Conservation (phyloP, 2,113 vertebrate genomes). For the Reinhardtius hippoglossoides region DNA sequence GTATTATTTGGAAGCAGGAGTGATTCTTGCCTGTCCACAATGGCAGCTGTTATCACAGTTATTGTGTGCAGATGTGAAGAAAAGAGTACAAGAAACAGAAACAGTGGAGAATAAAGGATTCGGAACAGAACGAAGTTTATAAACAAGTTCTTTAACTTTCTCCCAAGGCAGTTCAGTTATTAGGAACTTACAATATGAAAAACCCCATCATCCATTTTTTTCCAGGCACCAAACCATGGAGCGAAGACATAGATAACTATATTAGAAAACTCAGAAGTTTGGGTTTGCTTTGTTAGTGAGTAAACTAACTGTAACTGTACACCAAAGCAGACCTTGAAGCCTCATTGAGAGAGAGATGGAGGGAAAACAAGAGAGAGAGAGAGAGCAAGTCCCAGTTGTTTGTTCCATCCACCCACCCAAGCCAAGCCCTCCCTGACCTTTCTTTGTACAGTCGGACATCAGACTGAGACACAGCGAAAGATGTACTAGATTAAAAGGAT, state of each 20-base stretch:
- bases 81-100: constrained; percentile 14
- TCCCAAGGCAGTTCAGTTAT: constrained; percentile 46
- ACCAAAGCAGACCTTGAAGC: constrained; percentile 67
- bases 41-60: constrained; percentile 3
- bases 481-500: constrained; percentile 76
- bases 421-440: constrained; percentile 66
- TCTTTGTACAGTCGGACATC: constrained; percentile 70
- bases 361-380: constrained; percentile 29
- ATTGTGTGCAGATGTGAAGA: background rate
- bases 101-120: constrained; percentile 8
- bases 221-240: constrained; percentile 31
- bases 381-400: constrained; percentile 66
- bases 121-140: constrained; percentile 20
- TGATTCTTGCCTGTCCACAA: constrained; percentile 28
- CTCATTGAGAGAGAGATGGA: constrained; percentile 45
- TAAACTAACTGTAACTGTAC: constrained; percentile 64
- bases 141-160: constrained; percentile 51
- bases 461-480: constrained; percentile 54
- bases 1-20: constrained; percentile 20
- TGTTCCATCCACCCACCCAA: constrained; percentile 73
- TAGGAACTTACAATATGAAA: constrained; percentile 63
- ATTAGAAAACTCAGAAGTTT: constrained; percentile 52
- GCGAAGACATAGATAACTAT: constrained; percentile 46
- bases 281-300: constrained; percentile 61
- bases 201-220: constrained; percentile 8